phyloP scores from a whole-genome alignment of 2,797 vertebrate species.

The Hemibagrus guttatus region DNA sequence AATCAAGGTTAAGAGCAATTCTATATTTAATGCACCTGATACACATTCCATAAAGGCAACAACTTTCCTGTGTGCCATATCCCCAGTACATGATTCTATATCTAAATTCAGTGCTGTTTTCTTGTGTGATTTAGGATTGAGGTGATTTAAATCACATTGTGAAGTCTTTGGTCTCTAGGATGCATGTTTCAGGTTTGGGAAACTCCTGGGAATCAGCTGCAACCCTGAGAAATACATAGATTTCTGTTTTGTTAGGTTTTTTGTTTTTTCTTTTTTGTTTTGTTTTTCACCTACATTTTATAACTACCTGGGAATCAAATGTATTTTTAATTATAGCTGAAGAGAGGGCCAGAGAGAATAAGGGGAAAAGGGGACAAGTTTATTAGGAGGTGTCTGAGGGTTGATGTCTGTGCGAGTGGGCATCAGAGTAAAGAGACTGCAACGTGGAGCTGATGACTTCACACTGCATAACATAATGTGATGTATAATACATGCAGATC shows the following conservation, averaged over 20 bases:
- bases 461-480: constrained; percentile 45
- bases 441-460: constrained; percentile 29
- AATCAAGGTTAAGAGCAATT: not conserved
- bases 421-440: constrained; percentile 27
- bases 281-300: not conserved
- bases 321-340: not conserved
- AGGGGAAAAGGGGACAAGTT: not conserved
- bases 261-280: not conserved
- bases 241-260: not conserved
- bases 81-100: constrained; percentile 4
- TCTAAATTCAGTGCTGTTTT: constrained; percentile 22
- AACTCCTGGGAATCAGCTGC: not conserved
- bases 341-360: not conserved
- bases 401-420: constrained; percentile 23
- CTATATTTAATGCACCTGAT: constrained; percentile 24
- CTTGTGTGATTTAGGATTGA: not conserved
- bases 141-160: constrained; percentile 26
- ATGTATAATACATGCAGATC: constrained; percentile 49
- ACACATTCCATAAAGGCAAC: constrained; percentile 39
- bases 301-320: not conserved
- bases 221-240: not conserved
- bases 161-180: constrained; percentile 28
- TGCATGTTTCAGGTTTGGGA: not conserved
- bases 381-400: not conserved
- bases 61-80: constrained; percentile 21